Evolutionary conservation across 1,140 invertebrate genomes (phyloP), one percentile per base, ranked within the genome.

Genomic region (Tetragonula clypearis): DNA sequence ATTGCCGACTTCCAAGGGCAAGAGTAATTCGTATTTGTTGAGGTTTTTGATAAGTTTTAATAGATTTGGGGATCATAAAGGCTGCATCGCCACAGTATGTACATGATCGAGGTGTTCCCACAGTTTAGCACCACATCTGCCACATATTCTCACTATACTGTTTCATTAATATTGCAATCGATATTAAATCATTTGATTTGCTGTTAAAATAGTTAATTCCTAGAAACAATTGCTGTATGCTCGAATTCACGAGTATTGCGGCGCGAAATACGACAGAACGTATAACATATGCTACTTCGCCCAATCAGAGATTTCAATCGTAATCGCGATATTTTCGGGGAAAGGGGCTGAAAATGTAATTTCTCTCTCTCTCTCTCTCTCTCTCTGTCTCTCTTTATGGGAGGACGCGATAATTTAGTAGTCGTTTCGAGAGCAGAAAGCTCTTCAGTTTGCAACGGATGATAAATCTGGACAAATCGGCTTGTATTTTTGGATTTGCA

Each of bases 401-500:
- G 14, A 17, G 19, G 58, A 35, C 9, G 56, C 21, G 19, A 75
- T 58, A 56, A 75, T 56, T 58, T 75, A 75, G 21, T 9, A 21
- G 17, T 21, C 35, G 73, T 75, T 75, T 75, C 58, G 73, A 58
- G 21, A 75, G 26, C 73, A 35, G 26, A 14, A 30, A 21, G 53
- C 19, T 35, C 35, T 56, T 56, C 26, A 30, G 26, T 75, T 35
- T 75, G 55, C 8, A 12, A 35, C 35, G 26, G 26, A 56, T 75
- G 73, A 75, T 75, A 75, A 75, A 58, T 23, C 73, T 23, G 53
- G 21, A 23, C 55, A 23, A 75, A 56, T 75, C 55, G 15, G n/a
- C 55, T 75, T 30, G 73, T 75, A 58, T 75, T 75, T 75, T 56
- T 75, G 73, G 73, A 75, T 75, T 75, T 56, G 12, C 49, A 58